Conservation (phyloP, 2,888 invertebrate species). For the Palloptera scutellata region DNA sequence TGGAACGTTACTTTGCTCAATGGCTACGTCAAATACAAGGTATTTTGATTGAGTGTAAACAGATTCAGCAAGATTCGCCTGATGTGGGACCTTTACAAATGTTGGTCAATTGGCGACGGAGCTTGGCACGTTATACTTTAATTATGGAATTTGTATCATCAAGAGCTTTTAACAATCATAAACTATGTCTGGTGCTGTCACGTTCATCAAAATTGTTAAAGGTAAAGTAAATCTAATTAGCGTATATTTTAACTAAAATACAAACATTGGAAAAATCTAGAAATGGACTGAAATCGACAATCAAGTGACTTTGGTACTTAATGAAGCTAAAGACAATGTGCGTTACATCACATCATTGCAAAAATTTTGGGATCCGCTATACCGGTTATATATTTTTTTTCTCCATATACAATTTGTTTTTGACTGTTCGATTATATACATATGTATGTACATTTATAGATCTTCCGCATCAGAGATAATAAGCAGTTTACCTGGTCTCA, state of each 20-base stretch:
- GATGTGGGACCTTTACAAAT: slow-evolving; percentile 84
- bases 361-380: slow-evolving; percentile 84
- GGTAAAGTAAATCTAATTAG: slow-evolving; percentile 57
- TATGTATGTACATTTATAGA: slow-evolving; percentile 34
- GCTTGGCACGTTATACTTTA: slow-evolving; percentile 80
- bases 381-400: slow-evolving; percentile 68
- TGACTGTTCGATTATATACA: not conserved
- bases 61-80: slow-evolving; percentile 80
- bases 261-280: slow-evolving; percentile 63
- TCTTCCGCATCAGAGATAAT: slow-evolving; percentile 53
- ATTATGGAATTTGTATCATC: slow-evolving; percentile 77
- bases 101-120: slow-evolving; percentile 82
- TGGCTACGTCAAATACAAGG: slow-evolving; percentile 79
- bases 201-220: slow-evolving; percentile 74
- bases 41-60: slow-evolving; percentile 70
- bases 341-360: slow-evolving; percentile 86
- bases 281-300: slow-evolving; percentile 81
- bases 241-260: not conserved
- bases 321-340: slow-evolving; percentile 86
- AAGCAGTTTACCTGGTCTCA: slow-evolving; percentile 69
- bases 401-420: too few species aligned
- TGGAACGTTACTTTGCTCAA: slow-evolving; percentile 71
- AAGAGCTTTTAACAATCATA: slow-evolving; percentile 73
- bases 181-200: slow-evolving; percentile 73
- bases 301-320: slow-evolving; percentile 78